These are phyloP conservation scores for Galaxea fascicularis DNA, from an alignment of 92 coral and sea anemone species.

Conservation along the genomic window DNA sequence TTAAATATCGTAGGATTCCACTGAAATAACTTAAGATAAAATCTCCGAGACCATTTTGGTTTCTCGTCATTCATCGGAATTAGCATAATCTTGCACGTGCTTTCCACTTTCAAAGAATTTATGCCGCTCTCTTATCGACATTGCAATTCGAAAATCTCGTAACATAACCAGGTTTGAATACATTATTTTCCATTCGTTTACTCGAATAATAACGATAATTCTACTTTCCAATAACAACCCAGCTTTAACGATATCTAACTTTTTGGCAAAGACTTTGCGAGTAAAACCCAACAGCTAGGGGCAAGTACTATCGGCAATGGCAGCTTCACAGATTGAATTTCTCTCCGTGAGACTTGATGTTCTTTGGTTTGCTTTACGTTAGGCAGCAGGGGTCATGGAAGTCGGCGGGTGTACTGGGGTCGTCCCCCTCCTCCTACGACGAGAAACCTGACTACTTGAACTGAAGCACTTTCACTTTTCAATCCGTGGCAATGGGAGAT, in stretches of 20 bases:
- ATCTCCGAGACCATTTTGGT: background rate
- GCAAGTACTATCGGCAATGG: background rate
- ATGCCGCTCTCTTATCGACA: no score
- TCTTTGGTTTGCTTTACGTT: conserved; percentile 1
- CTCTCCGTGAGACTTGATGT: background rate
- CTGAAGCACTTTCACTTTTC: background rate
- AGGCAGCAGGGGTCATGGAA: conserved; percentile 1
- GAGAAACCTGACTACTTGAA: background rate
- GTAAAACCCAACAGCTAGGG: background rate
- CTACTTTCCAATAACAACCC: background rate
- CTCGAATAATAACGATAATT: no score
- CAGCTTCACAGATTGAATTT: background rate
- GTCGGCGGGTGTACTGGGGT: background rate
- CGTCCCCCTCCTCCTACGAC: background rate
- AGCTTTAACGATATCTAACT: background rate
- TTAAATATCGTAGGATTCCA: background rate
- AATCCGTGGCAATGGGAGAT: background rate
- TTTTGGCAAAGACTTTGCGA: background rate
- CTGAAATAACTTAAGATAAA: background rate
- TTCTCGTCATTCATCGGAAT: background rate
- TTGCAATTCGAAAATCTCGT: background rate
- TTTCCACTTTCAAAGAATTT: background rate
- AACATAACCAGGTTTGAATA: no score
- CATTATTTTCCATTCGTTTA: no score
- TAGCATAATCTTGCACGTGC: conserved; percentile 3